Percentiles rank a stretch among this genome's conserved stretches.
These are phyloP conservation scores for Leptinotarsa undecemlineata DNA, from an alignment of 1,140 invertebrate species.

Conservation along the genomic window DNA sequence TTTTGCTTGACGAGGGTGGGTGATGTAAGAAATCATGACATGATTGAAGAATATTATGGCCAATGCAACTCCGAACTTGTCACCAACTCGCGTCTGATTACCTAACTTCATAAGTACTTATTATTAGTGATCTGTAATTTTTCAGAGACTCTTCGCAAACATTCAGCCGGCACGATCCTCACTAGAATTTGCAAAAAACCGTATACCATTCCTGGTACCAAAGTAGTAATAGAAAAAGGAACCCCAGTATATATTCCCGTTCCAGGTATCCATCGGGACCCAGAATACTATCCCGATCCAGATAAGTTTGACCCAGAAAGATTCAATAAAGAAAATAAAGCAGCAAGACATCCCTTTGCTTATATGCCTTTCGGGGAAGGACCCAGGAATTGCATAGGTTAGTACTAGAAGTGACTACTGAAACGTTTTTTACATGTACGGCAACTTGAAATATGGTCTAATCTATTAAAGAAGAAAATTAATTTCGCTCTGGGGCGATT, in stretches of 20 bases:
- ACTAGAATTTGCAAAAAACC: conserved; percentile 54
- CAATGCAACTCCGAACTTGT: too few relatives aligned
- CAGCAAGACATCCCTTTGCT: conserved; percentile 47
- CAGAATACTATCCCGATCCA: conserved; percentile 63
- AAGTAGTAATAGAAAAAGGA: conserved; percentile 43
- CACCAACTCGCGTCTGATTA: too few relatives aligned
- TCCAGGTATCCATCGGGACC: conserved; percentile 66
- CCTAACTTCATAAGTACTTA: too few relatives aligned
- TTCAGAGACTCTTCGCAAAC: conserved; percentile 41
- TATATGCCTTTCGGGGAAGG: conserved; percentile 66
- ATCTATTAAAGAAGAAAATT: too few relatives aligned
- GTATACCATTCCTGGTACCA: conserved; percentile 51
- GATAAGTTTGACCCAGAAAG: conserved; percentile 66
- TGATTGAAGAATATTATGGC: too few relatives aligned
- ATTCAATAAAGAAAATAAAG: conserved; percentile 56
- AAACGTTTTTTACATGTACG: too few relatives aligned
- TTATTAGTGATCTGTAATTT: neutral
- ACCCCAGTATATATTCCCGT: conserved; percentile 64
- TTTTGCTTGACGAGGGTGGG: too few relatives aligned
- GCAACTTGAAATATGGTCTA: too few relatives aligned
- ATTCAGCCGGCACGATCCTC: conserved; percentile 33
- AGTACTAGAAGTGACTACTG: conserved; percentile 29
- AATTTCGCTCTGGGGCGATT: too few relatives aligned
- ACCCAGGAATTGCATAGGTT: conserved; percentile 63
- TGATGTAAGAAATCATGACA: neutral